A percentile compares a stretch with the other conserved stretches of the same genome.
Evolutionary conservation across 1,140 invertebrate species (phyloP).

Genomic region (Drosophila simulans): DNA sequence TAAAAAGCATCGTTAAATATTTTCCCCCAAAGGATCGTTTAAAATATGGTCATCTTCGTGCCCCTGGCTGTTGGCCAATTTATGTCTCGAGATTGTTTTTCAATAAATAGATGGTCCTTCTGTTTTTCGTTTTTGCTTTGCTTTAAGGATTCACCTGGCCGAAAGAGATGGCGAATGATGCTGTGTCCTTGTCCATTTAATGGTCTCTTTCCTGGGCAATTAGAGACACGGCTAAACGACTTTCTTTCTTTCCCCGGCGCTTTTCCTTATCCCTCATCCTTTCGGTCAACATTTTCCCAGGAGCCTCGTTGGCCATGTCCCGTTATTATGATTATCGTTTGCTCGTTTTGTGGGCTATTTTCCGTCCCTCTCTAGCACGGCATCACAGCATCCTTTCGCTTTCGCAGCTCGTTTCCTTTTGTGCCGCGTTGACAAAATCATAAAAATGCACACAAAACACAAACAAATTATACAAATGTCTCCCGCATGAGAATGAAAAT

Average conservation of each 20-base stretch:
- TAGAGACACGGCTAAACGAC: conserved; percentile 59
- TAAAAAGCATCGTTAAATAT: background rate
- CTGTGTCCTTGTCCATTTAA: conserved; percentile 24
- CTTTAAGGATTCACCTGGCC: conserved; percentile 36
- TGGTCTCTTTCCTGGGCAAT: conserved; percentile 59
- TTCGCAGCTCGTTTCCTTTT: conserved; percentile 70
- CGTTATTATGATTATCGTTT: conserved; percentile 78
- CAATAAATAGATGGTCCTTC: conserved; percentile 60
- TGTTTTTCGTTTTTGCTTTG: conserved; percentile 4
- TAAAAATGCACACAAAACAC: conserved; percentile 78
- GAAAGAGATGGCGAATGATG: conserved; percentile 12
- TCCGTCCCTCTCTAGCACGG: conserved; percentile 17
- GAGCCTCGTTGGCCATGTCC: conserved; percentile 70
- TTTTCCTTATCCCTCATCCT: conserved; percentile 17
- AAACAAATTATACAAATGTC: conserved; percentile 81
- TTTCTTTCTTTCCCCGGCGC: conserved; percentile 15
- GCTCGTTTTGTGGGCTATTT: conserved; percentile 66
- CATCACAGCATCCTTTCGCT: conserved; percentile 58
- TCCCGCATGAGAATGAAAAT: conserved; percentile 57
- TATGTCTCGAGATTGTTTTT: conserved; percentile 61
- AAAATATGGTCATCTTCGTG: conserved; percentile 4
- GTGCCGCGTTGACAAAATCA: conserved; percentile 78
- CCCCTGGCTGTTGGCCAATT: conserved; percentile 11
- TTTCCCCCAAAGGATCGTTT: background rate
- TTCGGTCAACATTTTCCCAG: conserved; percentile 44